phyloP scores from a whole-genome alignment of 2,797 vertebrate species.

The Astyanax mexicanus region DNA sequence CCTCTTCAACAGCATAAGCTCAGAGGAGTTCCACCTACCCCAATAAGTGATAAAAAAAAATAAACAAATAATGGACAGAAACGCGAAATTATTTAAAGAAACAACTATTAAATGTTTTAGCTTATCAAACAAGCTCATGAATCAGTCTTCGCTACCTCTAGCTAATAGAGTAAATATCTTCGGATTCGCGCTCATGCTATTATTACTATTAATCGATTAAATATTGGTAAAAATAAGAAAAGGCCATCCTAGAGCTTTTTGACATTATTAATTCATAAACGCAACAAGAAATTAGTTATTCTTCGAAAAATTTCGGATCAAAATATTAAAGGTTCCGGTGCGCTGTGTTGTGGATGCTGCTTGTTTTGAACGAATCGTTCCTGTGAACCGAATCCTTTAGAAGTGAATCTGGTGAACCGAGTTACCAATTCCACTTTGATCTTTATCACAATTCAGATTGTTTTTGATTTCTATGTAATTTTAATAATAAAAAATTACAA shows the following conservation, averaged over 20 bases:
- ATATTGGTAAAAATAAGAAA: background rate
- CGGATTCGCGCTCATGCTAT: too few species aligned
- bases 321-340: constrained; percentile 58
- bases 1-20: constrained; percentile 56
- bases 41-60: background rate
- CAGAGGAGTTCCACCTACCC: constrained; percentile 12
- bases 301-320: background rate
- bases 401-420: background rate
- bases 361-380: background rate
- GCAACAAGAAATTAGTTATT: background rate
- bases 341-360: constrained; percentile 58
- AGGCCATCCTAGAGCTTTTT: background rate
- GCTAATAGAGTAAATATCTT: too few species aligned
- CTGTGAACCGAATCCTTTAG: background rate
- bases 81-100: background rate
- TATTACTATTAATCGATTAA: background rate
- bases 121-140: too few species aligned
- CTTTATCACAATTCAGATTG: too few species aligned
- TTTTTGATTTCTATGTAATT: too few species aligned
- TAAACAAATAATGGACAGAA: background rate
- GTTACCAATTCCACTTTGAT: background rate
- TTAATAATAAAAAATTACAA: too few species aligned
- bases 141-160: too few species aligned
- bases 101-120: too few species aligned
- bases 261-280: too few species aligned